Evolutionary conservation across 2,888 invertebrate species (phyloP), one percentile per base, ranked within the genome.

Genomic region (Drosophila robusta): DNA sequence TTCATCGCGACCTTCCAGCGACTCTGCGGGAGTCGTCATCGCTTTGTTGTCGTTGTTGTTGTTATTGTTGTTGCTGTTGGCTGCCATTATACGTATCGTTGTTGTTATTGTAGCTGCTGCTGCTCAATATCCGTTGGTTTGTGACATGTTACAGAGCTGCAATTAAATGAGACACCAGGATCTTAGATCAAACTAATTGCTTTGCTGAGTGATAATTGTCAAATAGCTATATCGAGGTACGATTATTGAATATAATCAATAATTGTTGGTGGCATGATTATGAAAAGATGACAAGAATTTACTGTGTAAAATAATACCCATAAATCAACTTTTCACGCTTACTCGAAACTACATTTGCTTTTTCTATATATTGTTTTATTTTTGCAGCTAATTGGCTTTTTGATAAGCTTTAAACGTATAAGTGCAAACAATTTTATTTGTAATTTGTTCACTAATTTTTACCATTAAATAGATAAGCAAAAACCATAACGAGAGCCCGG

Each of bases 1-100:
- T 83, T 91, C 92, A 86, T 92, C 92, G 32, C 76, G 70, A 50
- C 82, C 66, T 38, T 72, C 73, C 41, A 60, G 29, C 41, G 46
- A 16, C 45, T 72, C 63, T 0, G 11, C 22, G 3, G 50, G 41
- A 56, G 42, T 41, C 26, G 52, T 42, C 70, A 61, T 65, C 16
- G 51, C 58, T 16, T 50, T 70, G 54, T 36, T 66, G 52, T 45
- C 64, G 47, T 42, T 60, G 42, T 24, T 72, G 51, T 41, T 75
- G 49, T 26, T 67, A 41, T 36, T 41, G 29, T 46, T 64, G 47
- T 55, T 78, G 52, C 41, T 78, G 55, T 42, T 78, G 56, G 55
- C 18, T 51, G 73, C 69, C 85, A 80, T 85, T 24, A 1, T 50
- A 42, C 39, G 45, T 8, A 14, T 49, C n/a, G 34, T 47, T 42